Base-by-base conservation (phyloP, 2,113 vertebrate species). In the Oenanthe melanoleuca region DNA sequence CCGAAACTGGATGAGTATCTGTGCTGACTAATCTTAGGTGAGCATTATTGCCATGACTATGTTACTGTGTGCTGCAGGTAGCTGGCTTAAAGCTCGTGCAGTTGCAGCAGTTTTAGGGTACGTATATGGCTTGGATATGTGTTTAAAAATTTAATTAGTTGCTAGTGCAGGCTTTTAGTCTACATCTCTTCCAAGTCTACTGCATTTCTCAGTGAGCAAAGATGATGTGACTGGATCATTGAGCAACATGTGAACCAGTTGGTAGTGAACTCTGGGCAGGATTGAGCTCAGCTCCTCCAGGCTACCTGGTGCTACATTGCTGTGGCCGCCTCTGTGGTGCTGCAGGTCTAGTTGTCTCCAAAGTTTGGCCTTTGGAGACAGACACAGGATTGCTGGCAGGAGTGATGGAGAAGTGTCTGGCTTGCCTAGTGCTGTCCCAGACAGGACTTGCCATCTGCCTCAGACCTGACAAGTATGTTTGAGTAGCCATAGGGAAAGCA, bases 241-340 rank as follows among this genome's bases (percentile, higher is more conserved):
- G 3, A 78, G 60, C n/a, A 65, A 18, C 0, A 0, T 18, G 42
- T 85, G 49, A 50, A 44, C 15, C 4, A 5, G 24, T 34, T n/a
- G 31, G 34, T n/a, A 66, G 47, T 56, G 64, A 37, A 8, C 6
- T 73, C 33, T 65, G 34, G 64, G 26, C n/a, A 42, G 18, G 45
- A 37, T 26, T 42, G 57, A 71, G 37, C 64, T 77, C 2, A 1
- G 55, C 15, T 72, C 3, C 31, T 28, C 24, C 2, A 11, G 42
- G 37, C 24, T 1, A 2, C n/a, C 37, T 47, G 40, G 16, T 74
- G 29, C 49, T 0, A 0, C 38, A 11, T 37, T 2, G 8, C 65
- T 8, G 17, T 47, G 66, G n/a, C 33, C 2, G 1, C 6, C 18
- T 69, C 16, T 2, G 0, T 0, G 0, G 21, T 83, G 52, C 72